Evolutionary conservation across 1,140 invertebrate species (phyloP).

Genomic region (Oedothorax gibbosus): DNA sequence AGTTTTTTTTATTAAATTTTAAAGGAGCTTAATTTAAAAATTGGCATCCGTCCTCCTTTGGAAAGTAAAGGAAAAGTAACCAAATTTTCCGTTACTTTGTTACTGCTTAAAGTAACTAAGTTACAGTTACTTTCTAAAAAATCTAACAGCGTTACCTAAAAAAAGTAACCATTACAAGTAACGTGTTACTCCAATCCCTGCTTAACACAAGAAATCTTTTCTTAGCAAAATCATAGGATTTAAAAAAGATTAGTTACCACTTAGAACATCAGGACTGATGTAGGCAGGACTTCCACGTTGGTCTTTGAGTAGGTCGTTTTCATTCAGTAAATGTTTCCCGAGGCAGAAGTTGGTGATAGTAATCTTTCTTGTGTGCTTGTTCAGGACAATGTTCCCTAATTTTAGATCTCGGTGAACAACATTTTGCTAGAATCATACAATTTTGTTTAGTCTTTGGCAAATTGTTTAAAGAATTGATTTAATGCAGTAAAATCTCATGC

Average conservation of each 20-base stretch:
- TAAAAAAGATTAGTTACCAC: slow-evolving; percentile 72
- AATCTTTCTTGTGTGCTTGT: slow-evolving; percentile 78
- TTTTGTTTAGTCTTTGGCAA: not conserved
- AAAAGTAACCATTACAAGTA: too few species aligned
- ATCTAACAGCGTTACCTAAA: too few species aligned
- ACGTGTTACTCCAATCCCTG: too few species aligned
- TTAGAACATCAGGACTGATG: slow-evolving; percentile 85
- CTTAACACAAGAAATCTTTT: too few species aligned
- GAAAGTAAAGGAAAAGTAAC: too few species aligned
- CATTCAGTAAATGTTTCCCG: slow-evolving; percentile 81
- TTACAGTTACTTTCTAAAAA: too few species aligned
- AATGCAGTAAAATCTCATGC: too few species aligned
- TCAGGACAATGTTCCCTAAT: slow-evolving; percentile 83
- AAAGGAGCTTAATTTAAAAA: too few species aligned
- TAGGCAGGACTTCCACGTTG: slow-evolving; percentile 87
- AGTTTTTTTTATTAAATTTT: too few species aligned
- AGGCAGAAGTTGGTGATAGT: slow-evolving; percentile 86
- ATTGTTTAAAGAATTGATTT: too few species aligned
- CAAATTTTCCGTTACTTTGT: too few species aligned
- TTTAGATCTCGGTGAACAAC: slow-evolving; percentile 87
- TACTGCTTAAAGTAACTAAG: too few species aligned
- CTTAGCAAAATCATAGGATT: not conserved
- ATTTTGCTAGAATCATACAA: slow-evolving; percentile 75
- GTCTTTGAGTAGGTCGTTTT: slow-evolving; percentile 81
- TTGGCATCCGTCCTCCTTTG: not conserved